Evolutionary conservation across 2,888 invertebrate species (phyloP), one percentile per base, ranked within the genome.

Genomic region (Synergus laeviventris): DNA sequence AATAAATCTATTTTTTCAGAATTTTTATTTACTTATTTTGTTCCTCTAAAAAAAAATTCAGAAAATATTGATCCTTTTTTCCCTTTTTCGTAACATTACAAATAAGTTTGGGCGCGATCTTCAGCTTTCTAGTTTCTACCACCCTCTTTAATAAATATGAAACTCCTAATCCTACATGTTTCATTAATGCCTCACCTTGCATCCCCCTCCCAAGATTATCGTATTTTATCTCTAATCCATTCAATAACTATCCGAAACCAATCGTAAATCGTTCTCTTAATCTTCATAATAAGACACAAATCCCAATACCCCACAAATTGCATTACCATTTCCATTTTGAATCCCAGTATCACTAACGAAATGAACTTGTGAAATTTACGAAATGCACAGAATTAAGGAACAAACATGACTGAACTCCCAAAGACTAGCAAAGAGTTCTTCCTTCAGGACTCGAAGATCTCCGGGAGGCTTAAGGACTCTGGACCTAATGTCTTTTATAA

Each of bases 401-500:
- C 14, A 59, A 59, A 12, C 59, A 14, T 59, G 59, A 59, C 59
- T 59, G 49, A 70, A n/a, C 31, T 54, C 9, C 9, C 31, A 45
- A 70, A n/a, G 31, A 70, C 70, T 70, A n/a, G 49, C 70, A 49
- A 70, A 11, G 16, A n/a, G 24, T 70, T 70, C 49, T 62, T 49
- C 49, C n/a, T 54, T 4, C 5, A 21, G 24, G 16, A 49, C 49
- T 49, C 9, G 9, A 49, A 11, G n/a, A 18, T 16, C 16, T 31
- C 24, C 14, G 31, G 31, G 24, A 70, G 45, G 45, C 18, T 42
- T n/a, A 49, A 36, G 49, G n/a, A 49, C 45, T 45, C 21, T n/a
- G 42, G 31, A 49, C 31, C n/a, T 9, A n/a, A 45, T 62, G 61
- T 66, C 73, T 79, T 79, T 81, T 81, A 81, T 79, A 81, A 81